Evolutionary conservation across 2,113 vertebrate species (phyloP).

Genomic region (Nothoprocta perdicaria): DNA sequence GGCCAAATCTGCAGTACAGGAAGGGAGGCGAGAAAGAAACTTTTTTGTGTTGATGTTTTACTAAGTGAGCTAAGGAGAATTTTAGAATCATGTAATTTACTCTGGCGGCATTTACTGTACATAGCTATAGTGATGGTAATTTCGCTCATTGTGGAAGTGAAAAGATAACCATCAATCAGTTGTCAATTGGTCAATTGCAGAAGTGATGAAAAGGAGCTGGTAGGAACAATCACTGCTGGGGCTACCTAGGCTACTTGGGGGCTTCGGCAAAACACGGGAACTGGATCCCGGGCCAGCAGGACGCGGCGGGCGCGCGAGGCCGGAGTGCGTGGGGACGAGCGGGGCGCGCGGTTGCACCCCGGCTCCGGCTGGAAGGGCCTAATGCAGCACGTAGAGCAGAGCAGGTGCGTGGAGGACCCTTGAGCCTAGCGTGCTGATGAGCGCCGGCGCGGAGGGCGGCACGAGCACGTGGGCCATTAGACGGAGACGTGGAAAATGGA

Average conservation of each 20-base stretch:
- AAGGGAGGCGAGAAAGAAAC: slow-evolving; percentile 92
- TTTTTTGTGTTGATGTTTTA: slow-evolving; percentile 93
- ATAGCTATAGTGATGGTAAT: slow-evolving; percentile 99
- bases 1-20: slow-evolving; percentile 93
- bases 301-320: too few species aligned
- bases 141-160: slow-evolving; percentile 94
- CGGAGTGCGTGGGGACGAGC: too few species aligned
- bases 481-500: background rate
- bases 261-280: slow-evolving; percentile 86
- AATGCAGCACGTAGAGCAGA: background rate
- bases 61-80: slow-evolving; percentile 88
- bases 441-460: background rate
- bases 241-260: slow-evolving; percentile 91
- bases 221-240: slow-evolving; percentile 90
- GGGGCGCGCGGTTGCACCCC: too few species aligned
- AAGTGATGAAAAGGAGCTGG: slow-evolving; percentile 93
- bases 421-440: accelerated
- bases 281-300: slow-evolving; percentile 1
- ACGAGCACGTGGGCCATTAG: background rate
- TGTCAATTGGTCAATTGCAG: slow-evolving; percentile 99
- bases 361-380: too few species aligned
- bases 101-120: slow-evolving; percentile 98
- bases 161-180: slow-evolving; percentile 99
- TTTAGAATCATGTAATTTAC: slow-evolving; percentile 99
- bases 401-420: accelerated